Conservation (phyloP, 1,140 invertebrate species). For the Aphidius gifuensis region DNA sequence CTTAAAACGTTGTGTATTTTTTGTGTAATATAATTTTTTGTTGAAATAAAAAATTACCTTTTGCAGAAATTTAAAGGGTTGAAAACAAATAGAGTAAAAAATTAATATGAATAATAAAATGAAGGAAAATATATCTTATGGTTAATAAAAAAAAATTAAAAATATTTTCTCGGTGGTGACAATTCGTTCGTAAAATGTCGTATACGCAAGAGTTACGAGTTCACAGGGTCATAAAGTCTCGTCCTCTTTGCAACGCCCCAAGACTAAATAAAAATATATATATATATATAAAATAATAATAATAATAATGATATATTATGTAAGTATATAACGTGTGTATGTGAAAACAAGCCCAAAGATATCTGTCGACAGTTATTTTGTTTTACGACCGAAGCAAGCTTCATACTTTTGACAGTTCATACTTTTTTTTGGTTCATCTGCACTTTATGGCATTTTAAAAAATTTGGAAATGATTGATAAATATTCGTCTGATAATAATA, state of each 20-base stretch:
- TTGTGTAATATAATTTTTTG: not conserved
- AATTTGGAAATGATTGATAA: slow-evolving; percentile 36
- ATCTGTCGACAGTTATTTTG: slow-evolving; percentile 50
- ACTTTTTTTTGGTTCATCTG: slow-evolving; percentile 48
- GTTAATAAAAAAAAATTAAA: not conserved
- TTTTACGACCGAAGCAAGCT: slow-evolving; percentile 47
- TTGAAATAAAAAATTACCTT: not conserved
- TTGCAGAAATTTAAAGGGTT: not conserved
- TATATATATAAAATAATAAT: not conserved
- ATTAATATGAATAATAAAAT: not conserved
- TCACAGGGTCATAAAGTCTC: slow-evolving; percentile 51
- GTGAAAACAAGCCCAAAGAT: slow-evolving; percentile 27
- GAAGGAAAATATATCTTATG: not conserved
- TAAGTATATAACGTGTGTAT: not conserved
- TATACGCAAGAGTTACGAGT: slow-evolving; percentile 52
- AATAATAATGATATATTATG: not conserved
- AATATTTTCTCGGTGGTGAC: slow-evolving; percentile 12
- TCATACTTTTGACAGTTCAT: slow-evolving; percentile 37
- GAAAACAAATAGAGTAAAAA: not conserved
- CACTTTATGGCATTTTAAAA: slow-evolving; percentile 50
- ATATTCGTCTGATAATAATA: not conserved
- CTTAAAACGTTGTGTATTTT: too few relatives aligned
- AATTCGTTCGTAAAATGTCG: slow-evolving; percentile 37
- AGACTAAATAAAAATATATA: slow-evolving; percentile 30
- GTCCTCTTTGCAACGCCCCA: slow-evolving; percentile 42